Evolutionary conservation across 2,797 vertebrate genomes (phyloP), one percentile per base, ranked within the genome.

Genomic region (Arrhamphus sclerolepis): DNA sequence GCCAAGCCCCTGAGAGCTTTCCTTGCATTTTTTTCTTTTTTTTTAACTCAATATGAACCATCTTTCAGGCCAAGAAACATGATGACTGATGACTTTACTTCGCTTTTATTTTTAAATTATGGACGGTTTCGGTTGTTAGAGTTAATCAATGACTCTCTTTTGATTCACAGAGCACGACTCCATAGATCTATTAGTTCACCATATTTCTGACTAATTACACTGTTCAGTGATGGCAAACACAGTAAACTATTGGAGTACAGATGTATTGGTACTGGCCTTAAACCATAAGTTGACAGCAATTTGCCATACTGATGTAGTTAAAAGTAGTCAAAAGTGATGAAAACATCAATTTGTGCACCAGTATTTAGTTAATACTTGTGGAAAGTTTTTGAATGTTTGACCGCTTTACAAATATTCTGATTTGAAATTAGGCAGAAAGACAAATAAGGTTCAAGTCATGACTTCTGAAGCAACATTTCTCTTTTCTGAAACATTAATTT

Each of bases 11-110:
- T 2, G 21, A 19, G 26, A 59, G 59, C 64, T 72, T 55, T 70
- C 46, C 75, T 8, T 34, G 18, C 17, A 40, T 19, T 18, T 13
- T 21, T 53, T 70, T 72, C 22, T 17, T 19, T 18, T 13, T 21
- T 53, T 70, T 72, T 20, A 16, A 49, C 51, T 50, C 31, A 29
- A 53, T 64, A 47, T 7, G 44, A 28, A 64, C 31, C 8, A 42
- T 38, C 63, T 72, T 65, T 52, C 53, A 60, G 50, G 46, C 64
- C 16, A 19, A 19, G 34, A 43, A 66, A 39, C 50, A 51, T 51
- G 29, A 34, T 57, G 69, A 78, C 7, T 42, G 46, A 82, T 72
- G 10, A 70, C 48, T 40, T 5, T n/a, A 11, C 26, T 64, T 62
- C 43, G 14, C 14, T 55, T 56, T 58, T 63, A 40, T 54, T 59